Evolutionary conservation across 2,797 vertebrate species (phyloP), one percentile per base, ranked within the genome.

Genomic region (Thamnophis elegans): DNA sequence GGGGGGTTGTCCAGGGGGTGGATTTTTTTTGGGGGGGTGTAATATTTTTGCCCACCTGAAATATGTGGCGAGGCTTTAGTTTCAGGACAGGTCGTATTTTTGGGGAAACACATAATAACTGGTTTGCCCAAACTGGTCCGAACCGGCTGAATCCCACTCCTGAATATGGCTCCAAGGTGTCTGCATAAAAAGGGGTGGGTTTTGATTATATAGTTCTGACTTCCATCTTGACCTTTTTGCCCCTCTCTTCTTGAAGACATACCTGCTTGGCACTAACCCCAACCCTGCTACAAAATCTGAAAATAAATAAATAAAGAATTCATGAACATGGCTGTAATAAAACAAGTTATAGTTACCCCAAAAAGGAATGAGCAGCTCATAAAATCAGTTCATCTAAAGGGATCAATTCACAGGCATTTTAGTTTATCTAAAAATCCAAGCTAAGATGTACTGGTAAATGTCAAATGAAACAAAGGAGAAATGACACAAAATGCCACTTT

Each of bases 251-350:
- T 36, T 78, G 68, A 5, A 47, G 9, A 47, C 36, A 5, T 20
- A 10, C 73, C 20, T 47, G 20, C 11, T 47, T 82, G 73, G 36
- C 36, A 22, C 36, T 82, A 42, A 25, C 73, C 73, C 20, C 73
- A 82, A 22, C 20, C 36, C 36, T 82, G 36, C 10, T 82, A 47
- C 73, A 22, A 47, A 78, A 36, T 42, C 20, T 78, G 36, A 78
- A 78, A 22, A 85, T 59, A 65, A 93, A 91, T 87, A 89, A 92
- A 94, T 53, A 73, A 5, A 86, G 85, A 94, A 93, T 92, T 68
- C 0, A 91, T 88, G 4, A 94, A 25, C 9, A 60, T 20, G 42
- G 7, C 3, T 92, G 87, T 78, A 10, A 94, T 82, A 65, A 93
- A 11, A 88, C 1, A 28, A 3, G 9, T 59, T 55, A 25, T 6